Conservation (phyloP, 1,140 invertebrate genomes). For the Fopius arisanus region DNA sequence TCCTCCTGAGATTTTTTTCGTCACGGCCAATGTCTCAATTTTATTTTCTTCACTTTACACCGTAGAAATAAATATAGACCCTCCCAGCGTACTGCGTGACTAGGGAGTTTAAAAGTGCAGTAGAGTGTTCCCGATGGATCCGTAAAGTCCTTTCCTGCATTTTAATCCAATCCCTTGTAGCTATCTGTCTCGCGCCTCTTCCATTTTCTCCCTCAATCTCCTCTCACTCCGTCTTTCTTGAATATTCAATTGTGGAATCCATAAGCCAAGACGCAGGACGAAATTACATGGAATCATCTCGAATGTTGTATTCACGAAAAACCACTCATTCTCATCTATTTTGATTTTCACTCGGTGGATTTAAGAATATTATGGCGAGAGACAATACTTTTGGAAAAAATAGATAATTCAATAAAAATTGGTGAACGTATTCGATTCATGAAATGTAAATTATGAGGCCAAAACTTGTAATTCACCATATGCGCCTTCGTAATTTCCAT, state of each 20-base stretch:
- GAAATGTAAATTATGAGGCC: too few species aligned
- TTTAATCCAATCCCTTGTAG: constrained; percentile 27
- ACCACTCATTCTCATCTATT: constrained; percentile 9
- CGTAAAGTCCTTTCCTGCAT: constrained; percentile 21
- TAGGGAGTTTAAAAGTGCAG: constrained; percentile 6
- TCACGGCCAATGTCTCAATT: neutral
- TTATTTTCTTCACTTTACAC: neutral
- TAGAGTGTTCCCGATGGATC: constrained; percentile 7
- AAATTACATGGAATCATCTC: neutral
- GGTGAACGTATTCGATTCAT: too few species aligned
- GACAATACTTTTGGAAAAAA: too few species aligned
- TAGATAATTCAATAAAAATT: too few species aligned
- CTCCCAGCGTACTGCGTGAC: neutral
- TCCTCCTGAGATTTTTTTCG: neutral
- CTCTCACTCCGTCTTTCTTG: neutral
- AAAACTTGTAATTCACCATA: too few species aligned
- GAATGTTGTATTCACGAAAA: neutral
- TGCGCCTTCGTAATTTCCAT: too few species aligned
- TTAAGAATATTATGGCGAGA: too few species aligned
- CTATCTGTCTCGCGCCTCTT: neutral
- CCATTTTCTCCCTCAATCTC: neutral
- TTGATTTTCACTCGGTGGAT: neutral
- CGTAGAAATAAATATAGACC: constrained; percentile 5
- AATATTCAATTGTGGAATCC: constrained; percentile 35
- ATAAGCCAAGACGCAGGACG: neutral